Conservation (phyloP, 2,113 vertebrate genomes). For the Nannobrachium achirus region DNA sequence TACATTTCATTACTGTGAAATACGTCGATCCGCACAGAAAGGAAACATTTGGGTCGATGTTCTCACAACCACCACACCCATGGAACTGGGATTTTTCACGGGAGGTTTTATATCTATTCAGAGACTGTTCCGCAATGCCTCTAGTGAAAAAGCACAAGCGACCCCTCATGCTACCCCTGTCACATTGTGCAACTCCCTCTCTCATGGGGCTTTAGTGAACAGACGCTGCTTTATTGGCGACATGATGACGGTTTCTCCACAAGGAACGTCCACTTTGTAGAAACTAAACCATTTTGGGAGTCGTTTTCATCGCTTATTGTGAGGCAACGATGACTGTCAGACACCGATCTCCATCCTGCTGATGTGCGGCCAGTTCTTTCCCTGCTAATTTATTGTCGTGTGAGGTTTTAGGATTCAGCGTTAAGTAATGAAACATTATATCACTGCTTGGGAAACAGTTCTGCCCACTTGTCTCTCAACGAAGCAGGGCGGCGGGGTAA, state of each 20-base stretch:
- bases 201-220: slow-evolving; percentile 21
- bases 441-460: slow-evolving; percentile 39
- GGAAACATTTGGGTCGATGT: slow-evolving; percentile 52
- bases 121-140: slow-evolving; percentile 17
- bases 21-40: no score
- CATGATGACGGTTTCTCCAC: background rate
- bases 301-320: background rate
- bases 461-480: slow-evolving; percentile 32
- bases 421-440: slow-evolving; percentile 44
- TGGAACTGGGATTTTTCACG: slow-evolving; percentile 32
- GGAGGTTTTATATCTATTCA: slow-evolving; percentile 43
- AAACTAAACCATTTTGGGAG: background rate
- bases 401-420: slow-evolving; percentile 16
- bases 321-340: background rate
- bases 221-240: slow-evolving; percentile 2
- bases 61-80: slow-evolving; percentile 64
- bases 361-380: background rate
- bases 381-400: slow-evolving; percentile 21
- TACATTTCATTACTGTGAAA: no score
- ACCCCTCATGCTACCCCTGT: slow-evolving; percentile 20
- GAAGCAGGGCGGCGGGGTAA: slow-evolving; percentile 6
- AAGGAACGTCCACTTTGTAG: background rate
- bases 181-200: slow-evolving; percentile 23
- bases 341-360: slow-evolving; percentile 16
- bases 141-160: slow-evolving; percentile 25